Evolutionary conservation across 2,113 vertebrate genomes (phyloP).

Genomic region (Syngnathus scovelli): DNA sequence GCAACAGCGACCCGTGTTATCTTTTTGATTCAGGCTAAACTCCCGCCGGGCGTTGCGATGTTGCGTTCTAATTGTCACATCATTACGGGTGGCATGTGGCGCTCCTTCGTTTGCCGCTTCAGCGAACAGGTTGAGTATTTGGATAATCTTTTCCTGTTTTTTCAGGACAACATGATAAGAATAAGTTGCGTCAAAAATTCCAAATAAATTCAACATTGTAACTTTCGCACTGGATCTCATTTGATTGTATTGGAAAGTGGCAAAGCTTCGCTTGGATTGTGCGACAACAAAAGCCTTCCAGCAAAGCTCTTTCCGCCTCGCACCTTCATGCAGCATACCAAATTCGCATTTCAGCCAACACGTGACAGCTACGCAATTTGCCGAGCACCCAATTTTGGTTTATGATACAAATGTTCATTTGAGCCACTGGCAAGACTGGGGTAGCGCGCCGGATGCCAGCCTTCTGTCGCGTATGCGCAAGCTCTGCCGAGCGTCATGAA

Average conservation of each 20-base stretch:
- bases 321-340: neutral
- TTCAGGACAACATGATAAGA: neutral
- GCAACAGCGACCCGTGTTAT: conserved; percentile 58
- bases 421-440: neutral
- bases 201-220: neutral
- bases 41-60: conserved; percentile 37
- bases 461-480: neutral
- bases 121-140: neutral
- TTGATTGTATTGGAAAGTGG: neutral
- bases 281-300: neutral
- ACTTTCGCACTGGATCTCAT: neutral
- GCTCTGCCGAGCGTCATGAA: conserved; percentile 6
- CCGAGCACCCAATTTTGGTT: neutral
- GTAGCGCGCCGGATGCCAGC: neutral
- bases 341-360: neutral
- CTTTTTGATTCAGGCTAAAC: conserved; percentile 48
- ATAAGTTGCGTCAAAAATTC: too few species aligned
- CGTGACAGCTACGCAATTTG: neutral
- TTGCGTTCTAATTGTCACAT: conserved; percentile 31
- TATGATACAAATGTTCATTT: neutral
- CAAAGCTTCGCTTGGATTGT: too few species aligned
- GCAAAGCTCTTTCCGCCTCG: neutral
- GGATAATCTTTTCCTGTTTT: neutral
- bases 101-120: conserved; percentile 3
- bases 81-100: conserved; percentile 12